phyloP scores from a whole-genome alignment of 2,888 invertebrate genomes.

The Mesochorus sp. region DNA sequence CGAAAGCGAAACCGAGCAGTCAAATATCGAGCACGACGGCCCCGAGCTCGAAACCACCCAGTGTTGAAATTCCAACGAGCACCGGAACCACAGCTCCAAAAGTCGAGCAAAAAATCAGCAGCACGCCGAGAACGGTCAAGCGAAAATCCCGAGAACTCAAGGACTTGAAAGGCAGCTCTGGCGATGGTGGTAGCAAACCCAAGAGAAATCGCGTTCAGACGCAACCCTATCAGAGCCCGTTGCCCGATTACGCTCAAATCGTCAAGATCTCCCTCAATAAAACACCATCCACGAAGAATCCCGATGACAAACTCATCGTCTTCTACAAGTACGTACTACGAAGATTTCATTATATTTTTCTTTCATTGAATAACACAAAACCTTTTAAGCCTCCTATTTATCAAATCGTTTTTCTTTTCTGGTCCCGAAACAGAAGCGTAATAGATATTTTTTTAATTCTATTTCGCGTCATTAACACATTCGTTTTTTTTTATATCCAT shows the following conservation, averaged over 20 bases:
- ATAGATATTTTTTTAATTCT: too few relatives aligned
- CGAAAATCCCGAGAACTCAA: slow-evolving; percentile 79
- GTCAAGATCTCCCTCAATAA: slow-evolving; percentile 89
- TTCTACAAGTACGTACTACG: slow-evolving; percentile 89
- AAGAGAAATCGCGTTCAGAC: slow-evolving; percentile 87
- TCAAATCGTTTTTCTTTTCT: too few relatives aligned
- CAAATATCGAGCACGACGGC: slow-evolving; percentile 1
- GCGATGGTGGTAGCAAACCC: slow-evolving; percentile 81
- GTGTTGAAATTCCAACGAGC: slow-evolving; percentile 53
- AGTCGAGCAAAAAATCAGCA: slow-evolving; percentile 62
- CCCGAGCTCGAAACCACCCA: slow-evolving; percentile 58
- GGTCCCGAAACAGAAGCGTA: too few relatives aligned
- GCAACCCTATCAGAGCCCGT: slow-evolving; percentile 92
- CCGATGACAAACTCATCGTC: slow-evolving; percentile 91
- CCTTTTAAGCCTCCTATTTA: too few relatives aligned
- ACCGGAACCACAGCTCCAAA: slow-evolving; percentile 82
- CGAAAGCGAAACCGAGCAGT: slow-evolving; percentile 38
- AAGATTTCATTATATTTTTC: neutral
- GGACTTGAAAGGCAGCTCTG: slow-evolving; percentile 72
- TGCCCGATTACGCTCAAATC: slow-evolving; percentile 90
- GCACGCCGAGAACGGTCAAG: slow-evolving; percentile 74
- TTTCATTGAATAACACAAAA: too few relatives aligned
- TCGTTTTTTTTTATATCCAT: too few relatives aligned
- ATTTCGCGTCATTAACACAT: too few relatives aligned
- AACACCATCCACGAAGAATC: slow-evolving; percentile 83